These are phyloP conservation scores for Plagodis dolabraria DNA, from an alignment of 2,888 invertebrate species.

Conservation along the genomic window DNA sequence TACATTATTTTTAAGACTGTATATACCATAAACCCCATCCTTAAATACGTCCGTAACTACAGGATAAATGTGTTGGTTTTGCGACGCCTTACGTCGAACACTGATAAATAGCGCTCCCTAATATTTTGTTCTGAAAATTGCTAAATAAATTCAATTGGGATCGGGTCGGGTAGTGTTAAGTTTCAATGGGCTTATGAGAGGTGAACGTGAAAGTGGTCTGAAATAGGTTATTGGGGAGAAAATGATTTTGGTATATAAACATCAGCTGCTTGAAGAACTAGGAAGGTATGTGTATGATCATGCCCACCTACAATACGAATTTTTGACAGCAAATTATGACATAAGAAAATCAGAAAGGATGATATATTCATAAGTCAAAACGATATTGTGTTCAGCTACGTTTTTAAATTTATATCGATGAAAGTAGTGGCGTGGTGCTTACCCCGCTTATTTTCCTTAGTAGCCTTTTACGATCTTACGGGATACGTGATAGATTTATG, in stretches of 20 bases:
- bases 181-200: slow-evolving; percentile 53
- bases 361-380: too few species aligned
- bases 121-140: slow-evolving; percentile 74
- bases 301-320: too few species aligned
- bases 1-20: not conserved
- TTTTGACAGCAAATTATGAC: too few species aligned
- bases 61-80: slow-evolving; percentile 74
- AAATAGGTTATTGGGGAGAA: slow-evolving; percentile 22
- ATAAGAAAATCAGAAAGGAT: too few species aligned
- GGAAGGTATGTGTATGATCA: too few species aligned
- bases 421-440: too few species aligned
- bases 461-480: too few species aligned
- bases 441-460: too few species aligned
- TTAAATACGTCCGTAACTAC: slow-evolving; percentile 27
- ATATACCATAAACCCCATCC: not conserved
- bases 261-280: not conserved
- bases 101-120: slow-evolving; percentile 72
- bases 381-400: too few species aligned
- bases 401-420: too few species aligned
- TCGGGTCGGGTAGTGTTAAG: slow-evolving; percentile 51
- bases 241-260: not conserved
- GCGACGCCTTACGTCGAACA: slow-evolving; percentile 61
- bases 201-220: slow-evolving; percentile 36
- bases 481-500: too few species aligned
- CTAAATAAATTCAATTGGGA: slow-evolving; percentile 73